phyloP scores from a whole-genome alignment of 2,113 vertebrate species.

The Hymenochirus boettgeri region DNA sequence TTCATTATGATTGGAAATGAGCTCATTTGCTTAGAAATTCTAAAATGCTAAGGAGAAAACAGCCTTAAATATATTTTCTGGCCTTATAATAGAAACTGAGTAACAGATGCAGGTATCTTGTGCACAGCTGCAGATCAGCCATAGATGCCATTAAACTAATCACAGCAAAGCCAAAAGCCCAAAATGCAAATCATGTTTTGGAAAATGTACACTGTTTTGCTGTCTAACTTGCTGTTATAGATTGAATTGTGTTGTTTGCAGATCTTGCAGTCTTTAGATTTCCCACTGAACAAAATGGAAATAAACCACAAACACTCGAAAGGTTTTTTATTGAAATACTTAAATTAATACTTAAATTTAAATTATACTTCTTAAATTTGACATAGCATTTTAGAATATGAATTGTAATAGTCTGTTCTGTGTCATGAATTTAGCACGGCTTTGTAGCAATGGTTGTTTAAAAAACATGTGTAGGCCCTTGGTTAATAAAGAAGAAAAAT shows the following conservation, averaged over 20 bases:
- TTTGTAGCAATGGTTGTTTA: background rate
- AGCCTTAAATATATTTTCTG: background rate
- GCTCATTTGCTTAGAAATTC: no score
- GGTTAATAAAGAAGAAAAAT: background rate
- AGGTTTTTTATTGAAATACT: background rate
- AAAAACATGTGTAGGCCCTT: background rate
- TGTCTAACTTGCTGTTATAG: conserved; percentile 12
- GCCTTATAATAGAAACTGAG: background rate
- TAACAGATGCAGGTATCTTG: background rate
- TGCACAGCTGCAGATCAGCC: background rate
- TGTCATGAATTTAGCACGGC: no score
- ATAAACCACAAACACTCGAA: no score
- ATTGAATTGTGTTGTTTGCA: background rate
- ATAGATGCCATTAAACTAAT: conserved; percentile 32
- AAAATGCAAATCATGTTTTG: conserved; percentile 2
- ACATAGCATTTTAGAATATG: no score
- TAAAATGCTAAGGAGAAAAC: no score
- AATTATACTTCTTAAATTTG: no score
- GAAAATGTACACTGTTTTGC: conserved; percentile 13
- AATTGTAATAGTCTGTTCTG: no score
- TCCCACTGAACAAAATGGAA: no score
- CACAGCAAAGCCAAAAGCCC: conserved; percentile 16
- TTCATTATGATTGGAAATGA: no score
- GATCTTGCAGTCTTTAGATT: conserved; percentile 15
- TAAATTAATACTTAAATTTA: background rate